Evolutionary conservation across 1,140 invertebrate species (phyloP), one percentile per base, ranked within the genome.

Genomic region (Tetramorium simillimum): DNA sequence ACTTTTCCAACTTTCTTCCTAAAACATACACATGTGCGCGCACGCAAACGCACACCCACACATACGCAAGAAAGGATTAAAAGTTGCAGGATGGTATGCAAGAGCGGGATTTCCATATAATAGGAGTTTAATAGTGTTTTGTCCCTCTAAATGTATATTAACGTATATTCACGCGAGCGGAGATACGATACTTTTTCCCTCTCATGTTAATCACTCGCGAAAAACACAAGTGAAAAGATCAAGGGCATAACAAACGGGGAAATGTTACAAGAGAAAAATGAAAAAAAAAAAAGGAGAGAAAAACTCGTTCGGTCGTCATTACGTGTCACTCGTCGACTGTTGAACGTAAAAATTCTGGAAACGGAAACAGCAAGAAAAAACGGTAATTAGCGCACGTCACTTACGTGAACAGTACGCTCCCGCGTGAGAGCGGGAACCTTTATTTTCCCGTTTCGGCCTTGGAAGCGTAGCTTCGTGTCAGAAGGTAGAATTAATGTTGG

Each of bases 401-500:
- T 77, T 62, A 62, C 18, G 7, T 16, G n/a, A 33, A 49, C 40
- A n/a, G 58, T 63, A 24, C 75, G 75, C 49, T 56, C 28, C 33
- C 49, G 46, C 49, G 37, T 7, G 21, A 21, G 65, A 81, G 37
- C 49, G n/a, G 51, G 21, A 70, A 63, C 60, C 21, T 81, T 58
- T 81, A 81, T 70, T 70, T 81, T 70, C 37, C 65, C 51, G 33
- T 21, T 18, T 80, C 63, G 18, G 24, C 16, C 60, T 18, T 37
- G 43, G 43, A 40, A 76, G 76, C 65, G 63, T 56, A 81, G 62
- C 63, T 28, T 21, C 21, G 58, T 70, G 49, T 70, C 43, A 43
- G 51, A 56, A 81, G 33, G 49, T 24, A 70, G 63, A 81, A 69
- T 80, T 80, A 80, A 81, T 28, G 49, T 70, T 70, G 49, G 37